Evolutionary conservation across 2,797 vertebrate species (phyloP), one percentile per base, ranked within the genome.

Genomic region (Xiphorhynchus erythropygius): DNA sequence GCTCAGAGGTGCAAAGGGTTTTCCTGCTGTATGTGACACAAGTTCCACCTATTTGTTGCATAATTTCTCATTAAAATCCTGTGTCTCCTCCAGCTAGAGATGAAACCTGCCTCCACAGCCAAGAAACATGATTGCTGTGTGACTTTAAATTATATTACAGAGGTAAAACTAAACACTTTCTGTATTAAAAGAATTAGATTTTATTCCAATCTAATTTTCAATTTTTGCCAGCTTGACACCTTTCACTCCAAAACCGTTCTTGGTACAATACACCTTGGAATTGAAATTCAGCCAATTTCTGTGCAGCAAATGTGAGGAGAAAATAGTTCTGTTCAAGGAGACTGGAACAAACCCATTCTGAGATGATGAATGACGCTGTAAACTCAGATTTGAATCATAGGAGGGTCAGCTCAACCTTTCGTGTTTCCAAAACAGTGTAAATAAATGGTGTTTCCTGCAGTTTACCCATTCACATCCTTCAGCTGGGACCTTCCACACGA

Each of bases 301-400:
- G 70, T 63, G 67, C 69, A 79, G 91, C 84, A 86, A 93, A 93
- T 97, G 94, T 56, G 89, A 96, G 92, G 87, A 91, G 93, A 94
- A 95, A 97, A 96, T 70, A 96, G 89, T 96, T 96, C 60, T 88
- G 85, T 88, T 94, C 94, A 96, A 97, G 94, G 95, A 95, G 93
- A 97, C 91, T 91, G 89, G 89, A 96, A 90, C 88, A 95, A 91
- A 92, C 86, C 83, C 90, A 59, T 95, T 91, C 86, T 78, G 88
- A 94, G 92, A 89, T 96, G 93, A 96, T 91, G 93, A 93, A 97
- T 93, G 95, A 93, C 0, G 64, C 94, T 94, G 95, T 93, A 94
- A 96, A 95, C 93, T 94, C 81, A 91, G 94, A 94, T 92, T 87
- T 96, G 91, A 96, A 92, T 94, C 95, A 91, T 79, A 86, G 95